These are phyloP conservation scores for Larimichthys crocea DNA, from an alignment of 2,113 vertebrate species.

Conservation along the genomic window DNA sequence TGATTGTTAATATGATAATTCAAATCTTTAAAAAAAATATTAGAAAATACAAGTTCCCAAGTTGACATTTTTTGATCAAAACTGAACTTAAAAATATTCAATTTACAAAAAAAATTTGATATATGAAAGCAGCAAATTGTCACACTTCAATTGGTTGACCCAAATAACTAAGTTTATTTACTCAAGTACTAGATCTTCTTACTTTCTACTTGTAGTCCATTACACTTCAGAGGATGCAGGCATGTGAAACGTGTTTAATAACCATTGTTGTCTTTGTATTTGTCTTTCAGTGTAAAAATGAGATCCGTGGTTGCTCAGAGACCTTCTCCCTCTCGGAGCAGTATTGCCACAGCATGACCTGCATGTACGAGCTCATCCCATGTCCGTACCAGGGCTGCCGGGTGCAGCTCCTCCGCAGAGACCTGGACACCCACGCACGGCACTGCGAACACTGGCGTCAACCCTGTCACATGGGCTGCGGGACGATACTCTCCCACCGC, in stretches of 20 bases:
- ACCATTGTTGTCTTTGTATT: not conserved
- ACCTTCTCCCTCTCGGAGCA: conserved; percentile 84
- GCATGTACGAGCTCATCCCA: conserved; percentile 80
- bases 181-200: not conserved
- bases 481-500: conserved; percentile 75
- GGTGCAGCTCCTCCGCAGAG: conserved; percentile 79
- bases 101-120: too few relatives aligned
- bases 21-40: not conserved
- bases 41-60: not conserved
- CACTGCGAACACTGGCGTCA: conserved; percentile 81
- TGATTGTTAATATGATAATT: not conserved
- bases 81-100: not conserved
- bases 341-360: conserved; percentile 83
- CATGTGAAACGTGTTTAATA: not conserved
- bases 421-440: conserved; percentile 80
- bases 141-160: too few relatives aligned
- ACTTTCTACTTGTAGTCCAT: too few relatives aligned
- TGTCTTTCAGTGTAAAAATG: conserved; percentile 85
- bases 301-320: conserved; percentile 83
- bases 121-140: too few relatives aligned
- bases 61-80: not conserved
- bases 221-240: too few relatives aligned
- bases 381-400: conserved; percentile 87
- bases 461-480: conserved; percentile 85
- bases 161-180: not conserved